Base-by-base conservation (phyloP, 2,113 vertebrate genomes). In the Aviceda subcristata region DNA sequence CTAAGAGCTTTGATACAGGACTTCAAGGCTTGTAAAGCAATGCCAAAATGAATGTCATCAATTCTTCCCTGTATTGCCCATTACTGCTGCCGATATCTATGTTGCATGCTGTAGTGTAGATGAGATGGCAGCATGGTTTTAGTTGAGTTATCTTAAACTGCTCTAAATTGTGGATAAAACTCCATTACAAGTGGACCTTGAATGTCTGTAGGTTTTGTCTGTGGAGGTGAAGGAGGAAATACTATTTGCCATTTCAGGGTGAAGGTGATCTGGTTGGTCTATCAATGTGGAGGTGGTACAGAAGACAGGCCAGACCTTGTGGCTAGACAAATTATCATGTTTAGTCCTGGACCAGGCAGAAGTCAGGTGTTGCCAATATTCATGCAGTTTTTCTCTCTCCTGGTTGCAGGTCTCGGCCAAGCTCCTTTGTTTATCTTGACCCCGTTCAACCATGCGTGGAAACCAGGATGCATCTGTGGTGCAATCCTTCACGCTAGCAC, bases 391-490 rank as follows among this genome's bases (percentile, higher is more conserved):
- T 90, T 62, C 34, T 68, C 43, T 74, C 34, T 79, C 15, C 19
- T 66, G 21, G 4, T 23, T 85, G 27, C 39, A 72, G 36, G 30
- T 74, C 36, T 84, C 24, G 36, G 34, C 26, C 84, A 68, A 60
- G 8, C 9, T 29, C 27, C 8, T 66, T 20, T 60, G 10, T 45
- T 76, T 39, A 3, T 72, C 26, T 22, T 3, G 2, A 21, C 10
- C 13, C 20, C 11, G 9, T 29, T 69, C 77, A 78, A 46, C 77
- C 32, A 32, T 3, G 8, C 12, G 1, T 29, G 19, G 73, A 74
- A 86, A 81, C 11, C 0, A 0, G 36, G 55, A 19, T 48, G 34
- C 27, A 26, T 21, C 0, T 0, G 10, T 16, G 26, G 23, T 63
- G 18, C 41, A 55, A 6, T 50, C 32, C 29, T 84, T 81, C 1